Base-by-base conservation (phyloP, 2,797 vertebrate species). In the Schizopygopsis malacanthus region DNA sequence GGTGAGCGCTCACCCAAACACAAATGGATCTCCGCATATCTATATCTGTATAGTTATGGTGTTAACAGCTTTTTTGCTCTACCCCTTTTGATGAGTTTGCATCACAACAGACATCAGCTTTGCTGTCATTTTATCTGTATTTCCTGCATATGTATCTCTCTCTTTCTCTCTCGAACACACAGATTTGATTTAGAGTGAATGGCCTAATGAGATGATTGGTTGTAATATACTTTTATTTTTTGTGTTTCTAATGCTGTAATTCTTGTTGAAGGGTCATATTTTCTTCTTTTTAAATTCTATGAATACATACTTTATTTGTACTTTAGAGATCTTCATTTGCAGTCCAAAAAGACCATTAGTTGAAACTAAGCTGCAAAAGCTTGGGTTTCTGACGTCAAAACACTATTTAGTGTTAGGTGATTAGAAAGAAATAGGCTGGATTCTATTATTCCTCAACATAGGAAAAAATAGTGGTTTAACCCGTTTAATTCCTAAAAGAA, bases 1-100 rank as follows among this genome's bases (percentile, higher is more conserved):
- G 98, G 98, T 99, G 96, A 93, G 93, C 13, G 13, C 85, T 1
- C 39, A 33, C 65, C 52, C 71, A 88, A 71, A 84, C 76, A 75
- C 37, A 81, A 47, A 81, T 79, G n/a, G 65, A 84, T 52, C 2
- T 25, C 22, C 5, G n/a, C 4, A 67, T n/a, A 18, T 56, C 7
- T 41, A 1, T 45, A 50, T 56, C 25, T 28, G 16, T 75, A 7
- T 52, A 8, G 28, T 69, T 84, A 45, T 25, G 37, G 67, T 79
- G 33, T 11, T n/a, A 50, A 69, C 25, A 6, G 22, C 18, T 72
- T 25, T 59, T 47, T 18, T 1, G 59, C 9, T n/a, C 28, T 11
- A 20, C 3, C 47, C 33, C n/a, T 56, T 47, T 77, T 37, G n/a
- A 18, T 20, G 28, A n/a, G 39, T 70, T 59, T 76, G 54, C 47